These are phyloP conservation scores for Prunella himalayana DNA, from an alignment of 2,113 vertebrate species.

Conservation along the genomic window DNA sequence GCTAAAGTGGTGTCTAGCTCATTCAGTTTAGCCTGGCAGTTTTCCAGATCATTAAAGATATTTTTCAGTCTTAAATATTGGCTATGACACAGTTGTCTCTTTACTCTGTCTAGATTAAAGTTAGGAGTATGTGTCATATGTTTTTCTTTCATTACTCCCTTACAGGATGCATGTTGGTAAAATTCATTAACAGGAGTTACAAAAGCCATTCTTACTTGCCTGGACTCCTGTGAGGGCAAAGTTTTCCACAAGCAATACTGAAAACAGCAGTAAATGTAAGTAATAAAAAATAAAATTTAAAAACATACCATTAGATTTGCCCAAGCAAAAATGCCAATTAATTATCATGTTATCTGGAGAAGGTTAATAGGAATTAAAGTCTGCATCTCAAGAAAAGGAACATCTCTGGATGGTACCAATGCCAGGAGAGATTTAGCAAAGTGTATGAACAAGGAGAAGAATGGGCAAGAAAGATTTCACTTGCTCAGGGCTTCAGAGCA, in stretches of 20 bases:
- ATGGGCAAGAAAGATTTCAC: background rate
- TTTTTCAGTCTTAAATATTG: constrained; percentile 17
- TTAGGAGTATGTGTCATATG: background rate
- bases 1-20: background rate
- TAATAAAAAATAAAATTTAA: background rate
- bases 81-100: background rate
- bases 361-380: background rate
- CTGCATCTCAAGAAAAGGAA: background rate
- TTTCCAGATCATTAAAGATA: constrained; percentile 8
- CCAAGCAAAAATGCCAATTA: background rate
- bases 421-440: background rate
- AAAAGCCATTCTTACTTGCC: background rate
- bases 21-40: background rate
- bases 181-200: constrained; percentile 2
- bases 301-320: background rate
- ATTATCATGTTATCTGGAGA: background rate
- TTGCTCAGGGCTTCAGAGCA: background rate
- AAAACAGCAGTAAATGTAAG: background rate
- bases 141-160: constrained; percentile 36
- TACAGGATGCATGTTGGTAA: background rate
- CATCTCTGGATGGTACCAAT: background rate
- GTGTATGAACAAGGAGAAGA: background rate
- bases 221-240: background rate
- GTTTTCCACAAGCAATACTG: background rate
- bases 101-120: background rate